Percentiles rank a stretch among this genome's conserved stretches.
Conservation (phyloP, 2,797 vertebrate genomes). For the Macroramphosus scolopax region DNA sequence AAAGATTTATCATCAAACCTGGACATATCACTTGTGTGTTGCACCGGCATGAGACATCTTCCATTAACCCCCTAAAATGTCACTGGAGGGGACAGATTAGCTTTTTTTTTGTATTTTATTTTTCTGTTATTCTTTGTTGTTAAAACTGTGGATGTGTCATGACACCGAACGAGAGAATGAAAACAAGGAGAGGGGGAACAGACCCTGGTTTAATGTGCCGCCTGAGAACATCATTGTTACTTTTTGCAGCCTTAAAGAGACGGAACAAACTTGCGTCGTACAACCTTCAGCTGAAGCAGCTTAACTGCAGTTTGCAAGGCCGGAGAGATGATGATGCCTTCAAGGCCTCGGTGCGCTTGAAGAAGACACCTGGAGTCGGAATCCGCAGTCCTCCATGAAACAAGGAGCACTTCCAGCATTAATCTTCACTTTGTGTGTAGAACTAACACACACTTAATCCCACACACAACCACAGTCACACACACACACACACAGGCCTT, state of each 20-base stretch:
- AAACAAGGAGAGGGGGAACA: constrained; percentile 4
- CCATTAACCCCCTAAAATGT: constrained; percentile 24
- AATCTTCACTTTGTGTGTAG: constrained; percentile 32
- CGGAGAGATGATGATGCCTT: constrained; percentile 19
- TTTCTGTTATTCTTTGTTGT: constrained; percentile 14
- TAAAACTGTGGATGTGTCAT: constrained; percentile 43
- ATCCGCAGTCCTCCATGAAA: constrained; percentile 22
- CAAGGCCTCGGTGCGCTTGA: constrained; percentile 43
- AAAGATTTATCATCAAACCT: constrained; percentile 14
- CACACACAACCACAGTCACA: no score
- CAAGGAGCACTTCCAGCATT: constrained; percentile 67
- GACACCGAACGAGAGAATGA: no score
- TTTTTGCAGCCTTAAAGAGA: constrained; percentile 28
- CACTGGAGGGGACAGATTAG: constrained; percentile 24
- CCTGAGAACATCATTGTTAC: constrained; percentile 9
- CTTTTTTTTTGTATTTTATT: constrained; percentile 5
- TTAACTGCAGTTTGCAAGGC: constrained; percentile 22
- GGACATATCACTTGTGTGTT: no score
- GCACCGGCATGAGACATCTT: constrained; percentile 24
- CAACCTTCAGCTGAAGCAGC: constrained; percentile 21
- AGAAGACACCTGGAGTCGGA: constrained; percentile 39
- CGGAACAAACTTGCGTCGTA: constrained; percentile 13
- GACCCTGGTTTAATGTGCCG: constrained; percentile 12
- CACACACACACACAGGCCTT: not conserved
- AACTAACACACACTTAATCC: no score